Evolutionary conservation across 2,888 invertebrate species (phyloP).

Genomic region (Psococerastis gibbosa): DNA sequence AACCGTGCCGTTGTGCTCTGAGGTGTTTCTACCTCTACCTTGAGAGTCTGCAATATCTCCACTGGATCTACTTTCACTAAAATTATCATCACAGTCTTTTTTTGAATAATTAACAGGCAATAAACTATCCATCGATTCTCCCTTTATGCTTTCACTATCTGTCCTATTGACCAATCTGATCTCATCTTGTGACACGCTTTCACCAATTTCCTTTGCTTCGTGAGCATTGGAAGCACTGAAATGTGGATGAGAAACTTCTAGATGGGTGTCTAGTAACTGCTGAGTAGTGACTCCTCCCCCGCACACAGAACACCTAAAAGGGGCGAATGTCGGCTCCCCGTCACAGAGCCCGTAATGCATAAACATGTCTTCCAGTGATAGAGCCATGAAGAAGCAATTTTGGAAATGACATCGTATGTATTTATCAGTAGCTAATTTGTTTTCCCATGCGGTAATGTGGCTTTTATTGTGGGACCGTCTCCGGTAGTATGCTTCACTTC

Average conservation of each 20-base stretch:
- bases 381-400: conserved; percentile 3
- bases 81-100: too few species aligned
- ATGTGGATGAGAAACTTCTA: conserved; percentile 2
- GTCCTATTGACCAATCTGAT: too few species aligned
- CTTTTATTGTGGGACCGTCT: background rate
- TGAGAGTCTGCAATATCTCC: too few species aligned
- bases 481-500: background rate
- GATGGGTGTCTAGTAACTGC: background rate
- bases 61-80: too few species aligned
- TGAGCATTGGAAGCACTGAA: too few species aligned
- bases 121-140: too few species aligned
- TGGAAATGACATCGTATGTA: background rate
- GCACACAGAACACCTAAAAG: background rate
- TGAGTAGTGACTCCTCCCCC: background rate
- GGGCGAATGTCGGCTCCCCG: background rate
- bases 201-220: too few species aligned
- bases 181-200: too few species aligned
- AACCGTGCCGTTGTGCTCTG: too few species aligned
- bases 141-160: too few species aligned
- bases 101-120: too few species aligned
- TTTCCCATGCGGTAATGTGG: background rate
- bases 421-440: background rate
- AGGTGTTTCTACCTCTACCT: too few species aligned
- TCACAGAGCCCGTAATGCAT: background rate
- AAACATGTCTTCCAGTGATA: conserved; percentile 6